Evolutionary conservation across 1,140 invertebrate genomes (phyloP).

Genomic region (Procambarus virginalis): DNA sequence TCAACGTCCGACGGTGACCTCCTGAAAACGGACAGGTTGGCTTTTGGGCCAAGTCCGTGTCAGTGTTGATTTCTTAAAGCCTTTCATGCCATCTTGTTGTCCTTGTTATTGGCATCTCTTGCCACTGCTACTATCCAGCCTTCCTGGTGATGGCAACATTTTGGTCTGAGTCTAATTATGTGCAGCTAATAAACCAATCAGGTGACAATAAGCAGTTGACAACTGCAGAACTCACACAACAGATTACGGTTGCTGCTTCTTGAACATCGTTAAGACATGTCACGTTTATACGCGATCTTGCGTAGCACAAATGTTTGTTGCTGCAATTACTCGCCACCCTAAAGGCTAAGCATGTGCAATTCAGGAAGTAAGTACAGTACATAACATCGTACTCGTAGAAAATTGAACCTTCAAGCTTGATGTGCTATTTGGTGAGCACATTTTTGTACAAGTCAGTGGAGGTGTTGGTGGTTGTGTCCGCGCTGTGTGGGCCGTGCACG

Average conservation of each 20-base stretch:
- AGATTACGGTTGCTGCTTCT: too few species aligned
- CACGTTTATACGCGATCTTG: too few species aligned
- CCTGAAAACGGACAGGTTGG: conserved; percentile 51
- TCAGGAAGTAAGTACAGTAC: background rate
- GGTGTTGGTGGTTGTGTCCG: too few species aligned
- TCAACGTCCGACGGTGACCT: conserved; percentile 10
- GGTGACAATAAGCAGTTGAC: background rate
- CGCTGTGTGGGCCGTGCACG: too few species aligned
- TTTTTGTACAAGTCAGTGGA: too few species aligned
- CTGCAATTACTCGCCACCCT: background rate
- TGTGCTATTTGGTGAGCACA: too few species aligned
- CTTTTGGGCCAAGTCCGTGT: conserved; percentile 21
- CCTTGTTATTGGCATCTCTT: conserved; percentile 27
- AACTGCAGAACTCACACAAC: too few species aligned
- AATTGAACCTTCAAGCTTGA: too few species aligned
- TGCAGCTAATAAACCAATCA: background rate
- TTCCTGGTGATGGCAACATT: background rate
- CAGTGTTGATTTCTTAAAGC: background rate
- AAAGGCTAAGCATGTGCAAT: background rate
- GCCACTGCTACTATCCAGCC: conserved; percentile 9
- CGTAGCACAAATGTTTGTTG: too few species aligned
- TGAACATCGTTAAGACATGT: too few species aligned
- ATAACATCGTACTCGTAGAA: too few species aligned
- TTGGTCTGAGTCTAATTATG: background rate
- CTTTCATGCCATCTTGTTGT: background rate